Evolutionary conservation across 2,888 invertebrate genomes (phyloP), one percentile per base, ranked within the genome.

Genomic region (Hyposoter dolosus): DNA sequence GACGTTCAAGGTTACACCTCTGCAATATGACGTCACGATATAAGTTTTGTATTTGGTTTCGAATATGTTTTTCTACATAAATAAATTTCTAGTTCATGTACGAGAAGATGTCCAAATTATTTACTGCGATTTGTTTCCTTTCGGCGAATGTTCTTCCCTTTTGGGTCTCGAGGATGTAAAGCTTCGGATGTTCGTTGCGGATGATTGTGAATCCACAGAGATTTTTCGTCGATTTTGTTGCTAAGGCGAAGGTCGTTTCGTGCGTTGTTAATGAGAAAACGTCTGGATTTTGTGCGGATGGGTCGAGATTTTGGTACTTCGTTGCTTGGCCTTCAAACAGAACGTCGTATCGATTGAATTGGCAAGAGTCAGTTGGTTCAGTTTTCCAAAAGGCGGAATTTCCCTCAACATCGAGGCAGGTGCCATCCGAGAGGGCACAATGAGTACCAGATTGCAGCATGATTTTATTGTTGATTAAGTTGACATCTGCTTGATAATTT

Each of bases 1-100:
- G 87, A 53, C 88, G 23, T 69, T 90, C 88, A 17, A 89, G 9
- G 4, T 87, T 75, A 89, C 88, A 47, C 90, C 82, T 1, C 63
- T 28, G 63, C 32, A 32, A 32, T 32, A 32, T 32, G 32, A 32
- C 32, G 32, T 32, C 32, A 32, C 32, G 32, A 32, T 32, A 32
- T 32, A 32, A 4, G 4, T 32, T 32, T 32, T 32, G 32, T 4
- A 32, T 32, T 4, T 32, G 32, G 4, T 32, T 32, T 3, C 4
- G 32, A 32, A 32, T 32, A 32, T 32, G 32, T 32, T 32, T 32
- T 32, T 32, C 32, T 32, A 32, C 32, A 32, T 32, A 32, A 32
- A 32, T 32, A 32, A 32, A 32, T 32, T 32, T 32, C 4, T 1
- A 32, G 32, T 32, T 32, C 32, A 32, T 32, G 4, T 91, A 90